A percentile compares a stretch with the other conserved stretches of the same genome.
These are phyloP conservation scores for Arvicanthis niloticus DNA, from an alignment of 2,113 vertebrate genomes.

Conservation along the genomic window DNA sequence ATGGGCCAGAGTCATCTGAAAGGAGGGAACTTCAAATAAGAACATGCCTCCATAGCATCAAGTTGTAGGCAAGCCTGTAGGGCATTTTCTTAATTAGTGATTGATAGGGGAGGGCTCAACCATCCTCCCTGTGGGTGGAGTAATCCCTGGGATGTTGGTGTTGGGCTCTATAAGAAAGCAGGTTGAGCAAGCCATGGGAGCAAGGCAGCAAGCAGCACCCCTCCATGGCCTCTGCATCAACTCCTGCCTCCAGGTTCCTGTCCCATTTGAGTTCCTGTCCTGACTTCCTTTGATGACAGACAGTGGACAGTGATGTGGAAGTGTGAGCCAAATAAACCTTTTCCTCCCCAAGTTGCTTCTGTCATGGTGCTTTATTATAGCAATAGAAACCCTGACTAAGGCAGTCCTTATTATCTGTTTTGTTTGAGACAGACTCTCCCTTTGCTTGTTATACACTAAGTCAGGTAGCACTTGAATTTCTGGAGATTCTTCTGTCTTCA, in stretches of 20 bases:
- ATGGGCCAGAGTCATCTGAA: neutral
- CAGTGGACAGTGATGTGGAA: neutral
- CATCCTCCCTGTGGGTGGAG: neutral
- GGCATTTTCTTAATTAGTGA: neutral
- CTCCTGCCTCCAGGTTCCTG: neutral
- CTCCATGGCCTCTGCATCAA: neutral
- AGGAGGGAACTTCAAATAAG: neutral
- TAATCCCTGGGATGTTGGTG: neutral
- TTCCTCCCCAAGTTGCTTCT: neutral
- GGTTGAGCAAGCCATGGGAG: neutral
- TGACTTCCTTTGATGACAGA: neutral
- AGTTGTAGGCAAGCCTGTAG: neutral
- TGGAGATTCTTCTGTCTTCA: neutral
- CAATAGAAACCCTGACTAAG: neutral
- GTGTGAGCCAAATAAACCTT: neutral
- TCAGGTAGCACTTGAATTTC: neutral
- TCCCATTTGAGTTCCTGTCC: neutral
- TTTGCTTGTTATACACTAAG: neutral
- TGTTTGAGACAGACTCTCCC: neutral
- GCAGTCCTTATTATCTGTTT: neutral
- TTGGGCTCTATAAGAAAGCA: neutral
- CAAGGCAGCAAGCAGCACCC: neutral
- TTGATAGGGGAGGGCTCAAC: neutral
- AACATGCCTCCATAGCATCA: neutral
- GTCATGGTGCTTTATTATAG: neutral